A percentile compares a stretch with the other conserved stretches of the same genome.
phyloP scores from a whole-genome alignment of 53 echinoderm and acorn worm species.

The Hippasteria phrygiana region DNA sequence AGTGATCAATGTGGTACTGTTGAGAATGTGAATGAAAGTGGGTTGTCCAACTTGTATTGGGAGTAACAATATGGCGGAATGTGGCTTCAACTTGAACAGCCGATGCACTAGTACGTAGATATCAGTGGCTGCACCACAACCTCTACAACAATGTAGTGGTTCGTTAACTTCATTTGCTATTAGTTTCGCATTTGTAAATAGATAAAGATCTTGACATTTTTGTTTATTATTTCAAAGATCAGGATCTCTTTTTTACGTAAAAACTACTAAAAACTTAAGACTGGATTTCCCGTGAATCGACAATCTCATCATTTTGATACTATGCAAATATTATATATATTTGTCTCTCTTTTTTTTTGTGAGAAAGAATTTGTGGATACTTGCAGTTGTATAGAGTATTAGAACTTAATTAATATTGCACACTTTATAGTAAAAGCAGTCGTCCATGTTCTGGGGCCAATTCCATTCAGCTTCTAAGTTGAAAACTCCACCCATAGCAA shows the following conservation, averaged over 20 bases:
- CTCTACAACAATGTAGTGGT: too few relatives aligned
- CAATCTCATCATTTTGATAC: conserved; percentile 57
- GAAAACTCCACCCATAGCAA: not conserved
- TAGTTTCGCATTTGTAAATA: conserved; percentile 22
- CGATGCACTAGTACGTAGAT: too few relatives aligned
- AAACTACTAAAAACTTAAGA: conserved; percentile 49
- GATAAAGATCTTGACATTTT: conserved; percentile 8
- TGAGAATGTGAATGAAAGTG: too few relatives aligned
- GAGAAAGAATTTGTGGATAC: not conserved
- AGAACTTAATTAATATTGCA: not conserved
- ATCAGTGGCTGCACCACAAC: too few relatives aligned
- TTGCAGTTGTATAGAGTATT: conserved; percentile 47
- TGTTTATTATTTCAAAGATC: not conserved
- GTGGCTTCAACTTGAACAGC: too few relatives aligned
- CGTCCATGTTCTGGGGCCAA: not conserved
- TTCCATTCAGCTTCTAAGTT: not conserved
- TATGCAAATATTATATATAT: conserved; percentile 63
- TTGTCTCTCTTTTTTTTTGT: conserved; percentile 39
- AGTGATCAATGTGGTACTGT: too few relatives aligned
- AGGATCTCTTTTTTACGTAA: conserved; percentile 12
- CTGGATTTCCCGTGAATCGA: conserved; percentile 15
- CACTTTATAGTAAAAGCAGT: not conserved
- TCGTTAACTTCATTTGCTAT: too few relatives aligned
- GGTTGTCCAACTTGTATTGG: too few relatives aligned
- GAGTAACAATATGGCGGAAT: too few relatives aligned